Evolutionary conservation across 2,888 invertebrate genomes (phyloP), one percentile per base, ranked within the genome.

Genomic region (Drosophila mimetica): DNA sequence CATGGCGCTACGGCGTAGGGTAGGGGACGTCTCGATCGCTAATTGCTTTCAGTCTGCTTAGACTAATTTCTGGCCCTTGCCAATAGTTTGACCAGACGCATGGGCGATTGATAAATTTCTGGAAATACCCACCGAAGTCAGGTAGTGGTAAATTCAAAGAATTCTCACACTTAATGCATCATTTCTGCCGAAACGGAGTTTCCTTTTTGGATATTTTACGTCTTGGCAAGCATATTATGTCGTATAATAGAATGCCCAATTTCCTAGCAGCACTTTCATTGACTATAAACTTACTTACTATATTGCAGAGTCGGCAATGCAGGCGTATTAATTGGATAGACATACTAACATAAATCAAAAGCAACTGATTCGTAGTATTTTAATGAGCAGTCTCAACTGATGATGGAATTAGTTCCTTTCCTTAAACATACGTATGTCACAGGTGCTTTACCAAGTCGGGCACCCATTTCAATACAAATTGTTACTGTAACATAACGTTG

Each of bases 21-120:
- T 74, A 76, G 60, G 39, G 44, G 9, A 28, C 47, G 83, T 79
- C 83, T 72, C 67, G 74, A 76, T 79, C 77, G 72, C 79, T 87
- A 90, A 90, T 89, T 84, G 77, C 74, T 85, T 89, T 89, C 60
- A 78, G 89, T 85, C 89, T 87, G 82, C 75, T 70, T 71, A 71
- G 63, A 71, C 77, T 87, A 90, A 90, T 90, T 79, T 71, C 84
- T 67, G 57, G 44, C 65, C 37, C 53, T 47, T 54, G 50, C 39
- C 37, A 51, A 41, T 60, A 65, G 55, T 61, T 64, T 61, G 37
- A 42, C 34, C 57, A 51, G 65, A 76, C 64, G 34, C 54, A 18
- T 52, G 48, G 44, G 16, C 50, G 46, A 77, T 88, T 86, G 76
- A 76, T 79, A 75, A 65, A 67, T 76, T 69, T 64, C 57, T 58